These are phyloP conservation scores for Lagria hirta DNA, from an alignment of 2,888 invertebrate species.

Conservation along the genomic window DNA sequence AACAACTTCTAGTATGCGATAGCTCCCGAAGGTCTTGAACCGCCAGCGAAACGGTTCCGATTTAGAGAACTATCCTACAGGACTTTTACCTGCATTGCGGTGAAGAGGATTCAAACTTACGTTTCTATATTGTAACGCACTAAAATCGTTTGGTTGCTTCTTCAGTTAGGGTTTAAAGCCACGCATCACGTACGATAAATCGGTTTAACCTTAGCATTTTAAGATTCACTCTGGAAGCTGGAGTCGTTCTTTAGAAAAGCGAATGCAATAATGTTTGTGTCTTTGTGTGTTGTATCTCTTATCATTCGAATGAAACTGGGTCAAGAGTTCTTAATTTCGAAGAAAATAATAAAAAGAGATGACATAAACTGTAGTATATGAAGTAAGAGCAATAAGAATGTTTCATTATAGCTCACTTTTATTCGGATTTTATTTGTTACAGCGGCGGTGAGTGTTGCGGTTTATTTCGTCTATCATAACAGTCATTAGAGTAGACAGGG, in stretches of 20 bases:
- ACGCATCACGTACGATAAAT: too few species aligned
- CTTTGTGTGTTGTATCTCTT: too few species aligned
- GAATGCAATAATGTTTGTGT: conserved; percentile 12
- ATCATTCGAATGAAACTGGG: conserved; percentile 11
- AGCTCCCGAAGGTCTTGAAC: conserved; percentile 26
- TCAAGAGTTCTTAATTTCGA: conserved; percentile 22
- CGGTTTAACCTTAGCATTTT: too few species aligned
- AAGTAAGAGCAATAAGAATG: conserved; percentile 22
- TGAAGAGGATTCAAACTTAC: too few species aligned
- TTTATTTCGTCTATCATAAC: conserved; percentile 38
- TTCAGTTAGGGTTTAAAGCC: too few species aligned
- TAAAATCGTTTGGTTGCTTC: too few species aligned
- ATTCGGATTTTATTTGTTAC: conserved; percentile 36
- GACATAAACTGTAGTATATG: conserved; percentile 21
- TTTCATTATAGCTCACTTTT: conserved; percentile 29
- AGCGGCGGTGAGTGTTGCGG: conserved; percentile 29
- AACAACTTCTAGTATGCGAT: conserved; percentile 27
- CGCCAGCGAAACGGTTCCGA: conserved; percentile 21
- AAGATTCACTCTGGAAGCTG: too few species aligned
- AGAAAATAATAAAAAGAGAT: conserved; percentile 24
- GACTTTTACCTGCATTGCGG: conserved; percentile 24
- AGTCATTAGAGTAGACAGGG: conserved; percentile 39
- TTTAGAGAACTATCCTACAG: conserved; percentile 14
- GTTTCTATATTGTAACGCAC: too few species aligned
- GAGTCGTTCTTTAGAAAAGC: too few species aligned